Evolutionary conservation across 2,888 invertebrate genomes (phyloP).

Genomic region (Teleiodes luculella): DNA sequence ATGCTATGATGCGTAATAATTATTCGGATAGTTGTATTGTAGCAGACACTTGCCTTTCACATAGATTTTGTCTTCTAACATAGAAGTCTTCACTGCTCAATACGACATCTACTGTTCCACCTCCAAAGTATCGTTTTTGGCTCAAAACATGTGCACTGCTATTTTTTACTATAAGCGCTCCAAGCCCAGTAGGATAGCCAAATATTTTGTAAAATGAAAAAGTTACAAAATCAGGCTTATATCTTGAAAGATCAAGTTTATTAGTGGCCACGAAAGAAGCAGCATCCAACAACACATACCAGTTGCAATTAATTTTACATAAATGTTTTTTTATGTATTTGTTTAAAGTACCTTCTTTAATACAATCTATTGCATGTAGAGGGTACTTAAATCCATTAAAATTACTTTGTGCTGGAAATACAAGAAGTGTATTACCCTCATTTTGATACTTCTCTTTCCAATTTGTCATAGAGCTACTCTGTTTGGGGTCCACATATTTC

Average conservation of each 20-base stretch:
- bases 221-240: slow-evolving; percentile 92
- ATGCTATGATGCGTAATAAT: too few species aligned
- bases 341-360: slow-evolving; percentile 80
- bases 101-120: slow-evolving; percentile 94
- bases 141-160: slow-evolving; percentile 78
- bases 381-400: slow-evolving; percentile 96
- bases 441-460: slow-evolving; percentile 36
- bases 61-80: slow-evolving; percentile 81
- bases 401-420: slow-evolving; percentile 95
- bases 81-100: slow-evolving; percentile 85
- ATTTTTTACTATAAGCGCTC: slow-evolving; percentile 90
- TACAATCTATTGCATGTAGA: slow-evolving; percentile 81
- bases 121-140: slow-evolving; percentile 90
- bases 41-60: slow-evolving; percentile 82
- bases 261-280: slow-evolving; percentile 89
- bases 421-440: slow-evolving; percentile 80
- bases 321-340: slow-evolving; percentile 51
- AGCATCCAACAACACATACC: slow-evolving; percentile 91
- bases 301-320: slow-evolving; percentile 67
- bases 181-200: slow-evolving; percentile 95
- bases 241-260: slow-evolving; percentile 83
- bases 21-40: too few species aligned
- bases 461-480: not conserved
- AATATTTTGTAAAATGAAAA: slow-evolving; percentile 99
- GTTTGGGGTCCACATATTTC: slow-evolving; percentile 37